These are phyloP conservation scores for Eupithecia subfuscata DNA, from an alignment of 2,888 invertebrate species.

Conservation along the genomic window DNA sequence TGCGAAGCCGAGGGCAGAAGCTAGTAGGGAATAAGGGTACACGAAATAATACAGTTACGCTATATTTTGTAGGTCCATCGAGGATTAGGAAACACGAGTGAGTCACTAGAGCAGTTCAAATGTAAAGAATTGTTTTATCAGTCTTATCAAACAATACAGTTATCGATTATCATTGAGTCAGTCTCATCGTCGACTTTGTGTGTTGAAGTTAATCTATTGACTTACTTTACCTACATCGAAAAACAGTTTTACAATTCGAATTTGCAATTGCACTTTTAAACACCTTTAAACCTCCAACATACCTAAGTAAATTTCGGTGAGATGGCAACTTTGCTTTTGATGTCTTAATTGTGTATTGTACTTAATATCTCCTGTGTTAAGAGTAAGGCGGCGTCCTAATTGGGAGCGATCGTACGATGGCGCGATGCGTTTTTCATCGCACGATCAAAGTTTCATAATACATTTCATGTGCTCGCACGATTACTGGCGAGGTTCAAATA, in stretches of 20 bases:
- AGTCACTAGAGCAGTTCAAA: not conserved
- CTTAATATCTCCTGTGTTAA: not conserved
- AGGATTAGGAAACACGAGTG: not conserved
- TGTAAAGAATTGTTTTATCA: slow-evolving; percentile 15
- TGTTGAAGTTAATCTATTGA: slow-evolving; percentile 14
- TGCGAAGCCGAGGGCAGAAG: no score
- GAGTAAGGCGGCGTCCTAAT: no score
- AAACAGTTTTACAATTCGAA: not conserved
- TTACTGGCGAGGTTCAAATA: no score
- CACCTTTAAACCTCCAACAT: not conserved
- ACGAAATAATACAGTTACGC: not conserved
- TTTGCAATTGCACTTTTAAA: not conserved
- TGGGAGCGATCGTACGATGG: no score
- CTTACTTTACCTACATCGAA: not conserved
- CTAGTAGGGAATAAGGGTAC: no score
- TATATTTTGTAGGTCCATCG: not conserved
- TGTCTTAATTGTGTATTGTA: not conserved
- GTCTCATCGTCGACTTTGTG: slow-evolving; percentile 11
- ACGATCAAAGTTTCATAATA: no score
- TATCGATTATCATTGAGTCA: slow-evolving; percentile 23
- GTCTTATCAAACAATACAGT: slow-evolving; percentile 13
- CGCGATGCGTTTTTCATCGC: no score
- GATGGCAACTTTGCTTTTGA: not conserved
- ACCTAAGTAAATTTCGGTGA: not conserved
- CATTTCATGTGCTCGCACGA: no score